phyloP scores from a whole-genome alignment of 2,113 vertebrate species.

The Antigone vipio region DNA sequence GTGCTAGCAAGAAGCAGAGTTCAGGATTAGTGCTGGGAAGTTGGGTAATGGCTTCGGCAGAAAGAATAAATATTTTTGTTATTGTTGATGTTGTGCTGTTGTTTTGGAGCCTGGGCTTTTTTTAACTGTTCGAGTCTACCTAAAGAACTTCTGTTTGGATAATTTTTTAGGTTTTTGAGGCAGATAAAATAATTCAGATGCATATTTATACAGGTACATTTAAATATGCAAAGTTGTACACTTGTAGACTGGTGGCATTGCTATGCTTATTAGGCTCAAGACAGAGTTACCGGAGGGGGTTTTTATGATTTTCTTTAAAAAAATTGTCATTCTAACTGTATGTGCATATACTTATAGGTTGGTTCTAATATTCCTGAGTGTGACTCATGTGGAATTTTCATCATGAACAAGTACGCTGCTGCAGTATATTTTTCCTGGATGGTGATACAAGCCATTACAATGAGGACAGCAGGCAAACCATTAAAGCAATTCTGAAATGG shows the following conservation, averaged over 20 bases:
- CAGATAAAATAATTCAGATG: not conserved
- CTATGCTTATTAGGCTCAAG: not conserved
- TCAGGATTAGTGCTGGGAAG: not conserved
- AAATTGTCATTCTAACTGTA: not conserved
- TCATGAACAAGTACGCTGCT: not conserved
- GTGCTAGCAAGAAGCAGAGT: not conserved
- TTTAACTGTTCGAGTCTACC: not conserved
- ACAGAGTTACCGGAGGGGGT: not conserved
- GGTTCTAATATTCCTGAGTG: not conserved
- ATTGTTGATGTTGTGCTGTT: not conserved
- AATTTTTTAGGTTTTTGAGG: not conserved
- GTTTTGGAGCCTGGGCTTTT: not conserved
- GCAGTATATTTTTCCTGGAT: constrained; percentile 7
- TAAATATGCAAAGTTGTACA: not conserved
- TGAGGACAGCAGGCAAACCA: not conserved
- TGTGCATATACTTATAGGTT: not conserved
- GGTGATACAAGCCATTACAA: not conserved
- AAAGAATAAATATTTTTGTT: not conserved
- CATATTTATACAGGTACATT: not conserved
- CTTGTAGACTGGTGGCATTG: not conserved
- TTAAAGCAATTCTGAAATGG: not conserved
- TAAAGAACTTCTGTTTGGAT: not conserved
- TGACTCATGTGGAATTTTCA: constrained; percentile 5
- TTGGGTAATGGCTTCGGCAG: not conserved
- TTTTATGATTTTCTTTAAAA: not conserved